A percentile compares a stretch with the other conserved stretches of the same genome.
Conservation (phyloP, 2,888 invertebrate species). For the Sarcophaga subvicina region DNA sequence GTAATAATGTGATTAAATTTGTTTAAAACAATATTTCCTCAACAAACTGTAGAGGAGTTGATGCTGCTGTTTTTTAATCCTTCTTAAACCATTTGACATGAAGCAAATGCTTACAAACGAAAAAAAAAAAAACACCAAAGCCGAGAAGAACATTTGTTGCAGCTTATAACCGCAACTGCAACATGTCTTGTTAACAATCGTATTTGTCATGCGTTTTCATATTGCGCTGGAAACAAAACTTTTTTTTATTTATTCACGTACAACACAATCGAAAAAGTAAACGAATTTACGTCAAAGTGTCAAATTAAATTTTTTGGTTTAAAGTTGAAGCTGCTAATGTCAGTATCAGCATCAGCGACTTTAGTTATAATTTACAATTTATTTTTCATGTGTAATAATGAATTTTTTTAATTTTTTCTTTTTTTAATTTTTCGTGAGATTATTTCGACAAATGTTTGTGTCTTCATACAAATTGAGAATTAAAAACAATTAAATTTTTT, state of each 20-base stretch:
- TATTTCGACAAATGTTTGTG: no score
- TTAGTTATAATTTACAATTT: no score
- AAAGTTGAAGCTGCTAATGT: neutral
- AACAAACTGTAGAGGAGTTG: conserved; percentile 8
- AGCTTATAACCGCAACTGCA: conserved; percentile 25
- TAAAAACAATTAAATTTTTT: neutral
- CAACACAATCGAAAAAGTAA: conserved; percentile 14
- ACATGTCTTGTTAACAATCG: conserved; percentile 29
- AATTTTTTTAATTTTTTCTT: no score
- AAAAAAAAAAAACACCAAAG: neutral
- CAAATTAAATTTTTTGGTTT: conserved; percentile 31
- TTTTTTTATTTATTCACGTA: neutral
- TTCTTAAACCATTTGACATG: conserved; percentile 62
- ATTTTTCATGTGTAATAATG: no score
- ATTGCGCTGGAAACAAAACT: neutral
- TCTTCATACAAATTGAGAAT: no score
- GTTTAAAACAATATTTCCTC: conserved; percentile 51
- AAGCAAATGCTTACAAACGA: conserved; percentile 52
- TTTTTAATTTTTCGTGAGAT: no score
- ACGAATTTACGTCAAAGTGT: conserved; percentile 62
- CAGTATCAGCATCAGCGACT: neutral
- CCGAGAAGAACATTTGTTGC: conserved; percentile 54
- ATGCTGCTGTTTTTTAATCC: conserved; percentile 56
- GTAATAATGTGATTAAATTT: conserved; percentile 58
- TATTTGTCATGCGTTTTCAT: conserved; percentile 53